Evolutionary conservation across 2,888 invertebrate species (phyloP), one percentile per base, ranked within the genome.

Genomic region (Pharmacophagus antenor): DNA sequence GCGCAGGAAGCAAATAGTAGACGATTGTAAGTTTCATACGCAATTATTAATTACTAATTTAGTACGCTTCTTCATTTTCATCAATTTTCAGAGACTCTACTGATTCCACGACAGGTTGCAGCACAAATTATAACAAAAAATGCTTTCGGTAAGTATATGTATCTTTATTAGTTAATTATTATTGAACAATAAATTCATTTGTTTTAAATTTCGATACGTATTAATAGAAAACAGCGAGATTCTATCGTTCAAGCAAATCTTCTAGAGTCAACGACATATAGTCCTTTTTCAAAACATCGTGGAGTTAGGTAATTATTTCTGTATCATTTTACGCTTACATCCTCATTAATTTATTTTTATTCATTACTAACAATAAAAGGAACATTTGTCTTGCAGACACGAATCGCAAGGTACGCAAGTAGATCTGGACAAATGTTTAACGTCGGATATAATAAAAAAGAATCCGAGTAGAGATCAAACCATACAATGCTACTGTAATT

Each of bases 401-500:
- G 73, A 74, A 69, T 74, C 83, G 2, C 83, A 84, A 69, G 78
- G 72, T 15, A 82, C 82, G 12, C 86, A 86, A 73, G 84, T 79
- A 0, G 77, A 85, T 67, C 74, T 82, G 25, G 74, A 72, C 53
- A 55, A 68, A 2, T 52, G 67, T 54, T 53, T 70, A 22, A 47
- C 64, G 8, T 63, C 65, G 23, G 60, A 61, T 17, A 64, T 62
- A 46, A 23, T 48, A 46, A 67, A 37, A 10, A 23, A 49, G 57
- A 58, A 58, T 41, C 50, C 42, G 10, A 70, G 61, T 37, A 71
- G 66, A 21, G 74, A 81, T 55, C 72, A 81, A 65, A 65, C 65
- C 12, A 63, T 72, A 50, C 81, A 82, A 63, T 85, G 82, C 58
- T 63, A 64, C 58, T 81, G 78, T 47, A 60, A 54, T 22, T 60